A percentile compares a stretch with the other conserved stretches of the same genome.
These are phyloP conservation scores for Patella depressa DNA, from an alignment of 2,888 invertebrate genomes.

Conservation along the genomic window DNA sequence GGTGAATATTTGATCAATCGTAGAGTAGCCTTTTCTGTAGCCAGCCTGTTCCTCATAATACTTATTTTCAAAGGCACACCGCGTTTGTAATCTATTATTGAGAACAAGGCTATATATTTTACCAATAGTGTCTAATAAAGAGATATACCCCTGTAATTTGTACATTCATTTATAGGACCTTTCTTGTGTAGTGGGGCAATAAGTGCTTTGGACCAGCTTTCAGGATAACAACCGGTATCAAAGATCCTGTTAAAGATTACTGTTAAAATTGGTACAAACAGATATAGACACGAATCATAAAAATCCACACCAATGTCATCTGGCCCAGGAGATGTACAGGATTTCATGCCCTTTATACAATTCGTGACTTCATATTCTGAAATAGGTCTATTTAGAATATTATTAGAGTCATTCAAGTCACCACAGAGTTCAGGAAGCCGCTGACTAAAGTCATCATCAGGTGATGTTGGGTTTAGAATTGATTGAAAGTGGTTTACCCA, in stretches of 20 bases:
- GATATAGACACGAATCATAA: constrained; percentile 19
- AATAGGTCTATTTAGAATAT: constrained; percentile 7
- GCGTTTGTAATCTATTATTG: constrained; percentile 21
- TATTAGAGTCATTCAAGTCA: not conserved
- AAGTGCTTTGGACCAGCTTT: constrained; percentile 18
- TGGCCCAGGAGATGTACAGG: constrained; percentile 6
- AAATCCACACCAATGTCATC: constrained; percentile 17
- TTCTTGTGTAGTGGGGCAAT: constrained; percentile 31
- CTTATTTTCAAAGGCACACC: constrained; percentile 8
- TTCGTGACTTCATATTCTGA: not conserved
- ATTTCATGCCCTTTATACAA: constrained; percentile 13
- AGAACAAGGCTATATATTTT: constrained; percentile 26
- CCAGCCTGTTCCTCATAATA: not conserved
- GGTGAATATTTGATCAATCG: not conserved
- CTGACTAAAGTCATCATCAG: too few species aligned
- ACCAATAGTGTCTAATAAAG: constrained; percentile 20
- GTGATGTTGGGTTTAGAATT: not conserved
- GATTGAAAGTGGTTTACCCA: constrained; percentile 2
- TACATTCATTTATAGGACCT: constrained; percentile 7
- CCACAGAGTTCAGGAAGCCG: too few species aligned
- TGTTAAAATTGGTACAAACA: too few species aligned
- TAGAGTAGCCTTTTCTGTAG: not conserved
- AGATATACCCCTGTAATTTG: constrained; percentile 27
- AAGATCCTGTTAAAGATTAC: constrained; percentile 22
- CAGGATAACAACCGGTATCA: constrained; percentile 21